phyloP scores from a whole-genome alignment of 2,888 invertebrate genomes.

The Melanotus villosus region DNA sequence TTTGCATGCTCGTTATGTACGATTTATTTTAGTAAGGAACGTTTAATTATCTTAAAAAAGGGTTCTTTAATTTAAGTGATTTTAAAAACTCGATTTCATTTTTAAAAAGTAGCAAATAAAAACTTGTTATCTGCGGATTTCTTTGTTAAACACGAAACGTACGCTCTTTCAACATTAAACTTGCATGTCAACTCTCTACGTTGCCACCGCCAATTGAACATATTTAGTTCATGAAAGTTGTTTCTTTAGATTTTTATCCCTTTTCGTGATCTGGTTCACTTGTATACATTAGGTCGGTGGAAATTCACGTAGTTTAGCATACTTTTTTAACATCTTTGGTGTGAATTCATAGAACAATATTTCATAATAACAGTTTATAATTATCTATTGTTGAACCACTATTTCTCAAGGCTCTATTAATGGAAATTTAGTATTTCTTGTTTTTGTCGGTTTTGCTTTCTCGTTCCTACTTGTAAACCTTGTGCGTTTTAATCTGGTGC shows the following conservation, averaged over 20 bases:
- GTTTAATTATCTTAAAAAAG: not conserved
- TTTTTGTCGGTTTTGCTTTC: slow-evolving; percentile 9
- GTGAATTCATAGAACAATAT: slow-evolving; percentile 17
- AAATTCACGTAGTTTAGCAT: slow-evolving; percentile 22
- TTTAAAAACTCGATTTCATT: not conserved
- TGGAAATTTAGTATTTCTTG: slow-evolving; percentile 18
- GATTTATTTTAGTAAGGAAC: not conserved
- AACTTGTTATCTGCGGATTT: not conserved
- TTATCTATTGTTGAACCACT: not conserved
- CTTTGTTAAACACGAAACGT: not conserved
- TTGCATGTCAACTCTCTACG: slow-evolving; percentile 38
- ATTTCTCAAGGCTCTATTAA: slow-evolving; percentile 22
- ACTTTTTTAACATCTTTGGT: slow-evolving; percentile 9
- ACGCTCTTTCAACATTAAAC: slow-evolving; percentile 20
- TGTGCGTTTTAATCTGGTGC: not conserved
- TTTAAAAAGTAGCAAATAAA: not conserved
- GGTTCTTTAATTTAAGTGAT: not conserved
- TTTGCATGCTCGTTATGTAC: not conserved
- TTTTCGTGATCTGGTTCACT: slow-evolving; percentile 44
- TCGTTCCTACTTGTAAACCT: not conserved
- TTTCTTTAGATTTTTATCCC: slow-evolving; percentile 48
- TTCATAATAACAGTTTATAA: not conserved
- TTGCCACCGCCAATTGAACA: slow-evolving; percentile 32
- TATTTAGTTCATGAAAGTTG: slow-evolving; percentile 49
- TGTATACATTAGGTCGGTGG: slow-evolving; percentile 18